A percentile compares a stretch with the other conserved stretches of the same genome.
Evolutionary conservation across 1,140 invertebrate species (phyloP).

Genomic region (Hyposmocoma kahamanoa): DNA sequence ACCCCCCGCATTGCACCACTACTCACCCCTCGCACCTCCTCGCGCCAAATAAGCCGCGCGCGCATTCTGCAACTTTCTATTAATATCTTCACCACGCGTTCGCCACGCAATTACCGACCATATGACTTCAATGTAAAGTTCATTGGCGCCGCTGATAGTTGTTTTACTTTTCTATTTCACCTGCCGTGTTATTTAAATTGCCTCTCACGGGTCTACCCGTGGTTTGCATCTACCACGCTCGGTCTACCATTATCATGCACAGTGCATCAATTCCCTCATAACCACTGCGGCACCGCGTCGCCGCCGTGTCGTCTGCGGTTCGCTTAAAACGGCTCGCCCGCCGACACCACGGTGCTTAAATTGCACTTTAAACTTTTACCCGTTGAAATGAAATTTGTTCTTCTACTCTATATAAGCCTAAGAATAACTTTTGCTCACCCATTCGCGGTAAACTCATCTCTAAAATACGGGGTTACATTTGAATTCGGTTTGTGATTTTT

Average conservation of each 20-base stretch:
- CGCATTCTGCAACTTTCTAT: slow-evolving; percentile 60
- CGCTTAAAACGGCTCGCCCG: slow-evolving; percentile 22
- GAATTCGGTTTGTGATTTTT: background rate
- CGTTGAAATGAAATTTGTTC: slow-evolving; percentile 66
- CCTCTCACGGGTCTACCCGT: slow-evolving; percentile 23
- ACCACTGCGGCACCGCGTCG: no score
- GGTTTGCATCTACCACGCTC: slow-evolving; percentile 38
- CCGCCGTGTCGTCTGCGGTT: no score
- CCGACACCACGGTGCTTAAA: slow-evolving; percentile 50
- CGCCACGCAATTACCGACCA: slow-evolving; percentile 15
- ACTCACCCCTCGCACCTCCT: slow-evolving; percentile 15
- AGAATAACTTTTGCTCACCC: slow-evolving; percentile 32
- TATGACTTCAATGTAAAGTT: slow-evolving; percentile 12
- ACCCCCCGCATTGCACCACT: slow-evolving; percentile 21
- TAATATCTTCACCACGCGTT: slow-evolving; percentile 38
- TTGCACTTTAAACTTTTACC: slow-evolving; percentile 65
- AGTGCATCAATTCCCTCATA: no score
- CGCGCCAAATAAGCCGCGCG: slow-evolving; percentile 58
- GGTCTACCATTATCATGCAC: no score
- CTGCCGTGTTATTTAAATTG: slow-evolving; percentile 48
- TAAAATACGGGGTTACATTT: background rate
- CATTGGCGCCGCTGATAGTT: no score
- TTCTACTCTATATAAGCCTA: slow-evolving; percentile 40
- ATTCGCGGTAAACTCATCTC: slow-evolving; percentile 1
- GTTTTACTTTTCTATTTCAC: slow-evolving; percentile 43